A percentile compares a stretch with the other conserved stretches of the same genome.
phyloP scores from a whole-genome alignment of 2,888 invertebrate species.

The Leptopilina myrica region DNA sequence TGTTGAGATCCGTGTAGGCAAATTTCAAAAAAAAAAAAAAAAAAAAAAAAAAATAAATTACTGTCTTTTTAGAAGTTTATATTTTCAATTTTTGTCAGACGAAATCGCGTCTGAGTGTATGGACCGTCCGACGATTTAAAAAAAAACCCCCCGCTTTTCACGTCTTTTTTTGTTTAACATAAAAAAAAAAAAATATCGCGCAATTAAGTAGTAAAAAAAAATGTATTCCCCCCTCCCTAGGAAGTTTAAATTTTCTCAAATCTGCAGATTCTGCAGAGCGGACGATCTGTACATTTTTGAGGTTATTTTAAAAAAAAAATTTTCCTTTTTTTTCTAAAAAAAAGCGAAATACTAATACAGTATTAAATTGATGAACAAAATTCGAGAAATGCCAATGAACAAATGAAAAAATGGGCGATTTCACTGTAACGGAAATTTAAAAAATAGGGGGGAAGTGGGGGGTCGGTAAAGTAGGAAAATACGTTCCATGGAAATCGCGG shows the following conservation, averaged over 20 bases:
- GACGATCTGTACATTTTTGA: conserved; percentile 29
- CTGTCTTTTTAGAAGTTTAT: conserved; percentile 57
- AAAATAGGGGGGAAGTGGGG: not conserved
- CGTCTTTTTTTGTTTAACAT: conserved; percentile 18
- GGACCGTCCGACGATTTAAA: conserved; percentile 47
- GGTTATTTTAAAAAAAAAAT: conserved; percentile 7
- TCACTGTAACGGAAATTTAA: conserved; percentile 9
- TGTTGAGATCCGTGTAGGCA: conserved; percentile 71
- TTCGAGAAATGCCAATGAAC: conserved; percentile 48
- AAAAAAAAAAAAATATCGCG: conserved; percentile 36
- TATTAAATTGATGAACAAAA: conserved; percentile 54
- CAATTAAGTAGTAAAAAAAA: not conserved
- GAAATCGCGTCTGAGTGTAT: conserved; percentile 54
- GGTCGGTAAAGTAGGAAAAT: not conserved
- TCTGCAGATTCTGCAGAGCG: conserved; percentile 16
- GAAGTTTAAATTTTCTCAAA: conserved; percentile 9
- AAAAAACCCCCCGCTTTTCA: conserved; percentile 25
- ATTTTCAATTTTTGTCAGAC: conserved; percentile 51
- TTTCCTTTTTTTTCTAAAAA: conserved; percentile 38
- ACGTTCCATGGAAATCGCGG: conserved; percentile 30
- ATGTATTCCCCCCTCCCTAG: too few species aligned
- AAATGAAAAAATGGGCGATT: conserved; percentile 8
- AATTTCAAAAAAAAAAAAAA: conserved; percentile 49
- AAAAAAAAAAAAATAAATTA: conserved; percentile 29
- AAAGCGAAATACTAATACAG: conserved; percentile 60